Base-by-base conservation (phyloP, 2,113 vertebrate genomes). In the Amblyopsis rosae region DNA sequence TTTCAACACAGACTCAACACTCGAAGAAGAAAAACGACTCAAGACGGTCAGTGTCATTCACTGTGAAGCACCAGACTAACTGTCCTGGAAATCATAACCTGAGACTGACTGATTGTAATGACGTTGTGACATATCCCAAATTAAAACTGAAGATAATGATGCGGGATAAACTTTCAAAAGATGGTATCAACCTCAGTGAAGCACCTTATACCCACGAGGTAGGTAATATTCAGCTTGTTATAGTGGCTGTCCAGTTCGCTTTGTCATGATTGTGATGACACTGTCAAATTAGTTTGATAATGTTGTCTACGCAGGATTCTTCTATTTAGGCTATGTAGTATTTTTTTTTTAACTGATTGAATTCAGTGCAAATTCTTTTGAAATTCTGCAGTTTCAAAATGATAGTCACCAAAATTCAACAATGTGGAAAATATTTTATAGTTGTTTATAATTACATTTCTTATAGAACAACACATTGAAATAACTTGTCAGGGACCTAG, bases 71-170 rank as follows among this genome's bases (percentile, higher is more conserved):
- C 64, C 73, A 64, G 67, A 61, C 65, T 26, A 80, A 68, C 59
- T 90, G 73, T 73, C 88, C 91, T 15, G 83, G 88, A 17, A 86
- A 90, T 60, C 86, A 92, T 3, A 82, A 91, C 75, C 83, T 53
- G 47, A 75, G 88, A 11, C 53, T 84, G 35, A 90, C 82, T 3
- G 75, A 85, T 11, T 90, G 80, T 50, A 90, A 86, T 59, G 94
- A 95, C 73, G 90, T 92, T 84, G 83, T 93, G 64, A 92, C 86
- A 9, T 98, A 95, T 79, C 96, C 97, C 17, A 93, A 94, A 72
- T 88, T 98, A 75, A 96, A 95, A 78, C 92, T 98, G 74, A 99
- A 98, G 89, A 95, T 98, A 66, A 94, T 99, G 93, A 95, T 99
- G 48, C 86, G 96, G 85, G 96, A 99, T 84, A 99, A 98, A 87